Evolutionary conservation across 2,113 vertebrate species (phyloP).

Genomic region (Cebus imitator): DNA sequence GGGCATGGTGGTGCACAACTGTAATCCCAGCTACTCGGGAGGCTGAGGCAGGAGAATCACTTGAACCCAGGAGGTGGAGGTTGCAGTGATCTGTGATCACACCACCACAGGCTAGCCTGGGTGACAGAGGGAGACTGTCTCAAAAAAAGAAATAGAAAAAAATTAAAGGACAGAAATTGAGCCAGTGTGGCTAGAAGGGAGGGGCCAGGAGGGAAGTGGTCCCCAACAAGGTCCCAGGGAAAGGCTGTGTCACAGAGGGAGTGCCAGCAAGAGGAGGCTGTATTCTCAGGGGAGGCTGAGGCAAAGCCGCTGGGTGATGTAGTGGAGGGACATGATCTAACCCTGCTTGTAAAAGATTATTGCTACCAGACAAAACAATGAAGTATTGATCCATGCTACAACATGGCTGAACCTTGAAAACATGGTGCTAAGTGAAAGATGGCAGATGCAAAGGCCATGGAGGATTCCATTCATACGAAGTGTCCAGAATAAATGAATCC

Average conservation of each 20-base stretch:
- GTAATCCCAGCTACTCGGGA: too few species aligned
- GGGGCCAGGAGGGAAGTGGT: neutral
- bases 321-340: neutral
- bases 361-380: neutral
- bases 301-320: neutral
- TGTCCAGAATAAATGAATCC: neutral
- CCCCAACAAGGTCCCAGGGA: neutral
- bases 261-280: neutral
- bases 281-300: neutral
- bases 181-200: neutral
- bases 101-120: too few species aligned
- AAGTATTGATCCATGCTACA: neutral
- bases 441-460: neutral
- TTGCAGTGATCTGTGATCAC: too few species aligned
- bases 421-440: neutral
- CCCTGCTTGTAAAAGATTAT: neutral
- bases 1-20: too few species aligned
- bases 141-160: neutral
- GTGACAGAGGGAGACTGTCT: too few species aligned
- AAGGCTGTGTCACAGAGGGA: neutral
- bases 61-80: too few species aligned
- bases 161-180: neutral
- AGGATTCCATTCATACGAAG: too few species aligned
- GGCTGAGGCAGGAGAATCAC: too few species aligned
- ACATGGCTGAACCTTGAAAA: neutral